Evolutionary conservation across 2,113 vertebrate genomes (phyloP), one percentile per base, ranked within the genome.

Genomic region (Corythornis cristatus): DNA sequence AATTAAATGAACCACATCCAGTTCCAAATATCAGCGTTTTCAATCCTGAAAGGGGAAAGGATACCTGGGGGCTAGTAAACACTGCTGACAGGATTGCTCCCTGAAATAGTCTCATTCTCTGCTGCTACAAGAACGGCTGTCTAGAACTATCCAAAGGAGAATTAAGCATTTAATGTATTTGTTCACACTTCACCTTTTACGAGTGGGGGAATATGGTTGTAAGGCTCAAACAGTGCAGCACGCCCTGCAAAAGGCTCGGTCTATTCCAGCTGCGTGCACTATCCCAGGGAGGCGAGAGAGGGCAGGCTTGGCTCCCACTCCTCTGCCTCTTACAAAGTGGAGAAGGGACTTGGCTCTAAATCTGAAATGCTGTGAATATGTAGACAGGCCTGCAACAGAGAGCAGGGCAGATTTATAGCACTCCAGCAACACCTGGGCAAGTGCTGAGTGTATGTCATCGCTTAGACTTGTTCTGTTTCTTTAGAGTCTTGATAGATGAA

Each of bases 371-470:
- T 45, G 11, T 22, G 83, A 83, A 37, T 48, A 60, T 0, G 2
- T 8, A 76, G 87, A 65, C 45, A 86, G 35, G 57, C 73, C 57
- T 75, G 89, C 54, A 54, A 78, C 21, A 45, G 78, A 71, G 46
- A 81, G 23, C 50, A 58, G 16, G 70, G 58, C 62, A 73, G 74
- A 89, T 95, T 92, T 91, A 83, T 9, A 66, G 37, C 71, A 67
- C 89, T 95, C 64, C 46, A 71, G 67, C 43, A 91, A 88, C 91
- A 93, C 71, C 79, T 83, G 86, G 67, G 64, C 78, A 89, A 91
- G 89, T 73, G 86, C 75, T 94, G 82, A 87, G 74, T 12, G 4
- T 79, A 70, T 87, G 86, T 90, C 89, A 85, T 83, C 81, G 12
- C 78, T 82, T 43, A 48, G 76, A 92, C 58, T 89, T 58, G 48